Conservation (phyloP, 1,140 invertebrate species). For the Lutraria rhynchaena region DNA sequence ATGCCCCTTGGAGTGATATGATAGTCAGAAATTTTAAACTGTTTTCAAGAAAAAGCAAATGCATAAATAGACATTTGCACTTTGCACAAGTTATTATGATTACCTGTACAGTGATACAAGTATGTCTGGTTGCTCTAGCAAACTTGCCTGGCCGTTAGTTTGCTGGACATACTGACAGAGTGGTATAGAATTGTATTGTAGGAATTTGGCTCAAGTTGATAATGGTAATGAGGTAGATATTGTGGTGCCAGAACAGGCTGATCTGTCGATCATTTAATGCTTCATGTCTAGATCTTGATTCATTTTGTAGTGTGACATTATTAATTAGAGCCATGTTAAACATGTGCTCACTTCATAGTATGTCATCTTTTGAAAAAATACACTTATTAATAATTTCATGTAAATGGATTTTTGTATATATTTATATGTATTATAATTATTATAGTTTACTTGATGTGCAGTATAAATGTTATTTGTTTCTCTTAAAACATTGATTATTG, state of each 20-base stretch:
- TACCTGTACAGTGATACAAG: not conserved
- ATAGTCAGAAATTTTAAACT: too few relatives aligned
- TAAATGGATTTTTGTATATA: conserved; percentile 40
- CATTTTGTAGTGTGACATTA: not conserved
- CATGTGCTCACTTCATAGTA: conserved; percentile 16
- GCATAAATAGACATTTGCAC: too few relatives aligned
- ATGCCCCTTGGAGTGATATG: too few relatives aligned
- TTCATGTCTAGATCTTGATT: conserved; percentile 34
- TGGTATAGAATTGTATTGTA: too few relatives aligned
- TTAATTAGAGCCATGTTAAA: conserved; percentile 31
- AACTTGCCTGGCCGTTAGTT: too few relatives aligned
- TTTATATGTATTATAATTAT: conserved; percentile 23
- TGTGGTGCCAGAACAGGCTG: not conserved
- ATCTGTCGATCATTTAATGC: conserved; percentile 32
- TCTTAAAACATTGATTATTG: not conserved
- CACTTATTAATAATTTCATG: not conserved
- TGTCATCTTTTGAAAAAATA: conserved; percentile 27
- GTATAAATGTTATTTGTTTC: conserved; percentile 37
- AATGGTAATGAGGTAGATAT: too few relatives aligned
- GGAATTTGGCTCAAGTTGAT: too few relatives aligned
- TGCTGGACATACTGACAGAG: too few relatives aligned
- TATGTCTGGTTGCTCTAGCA: not conserved
- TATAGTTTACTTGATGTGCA: conserved; percentile 25
- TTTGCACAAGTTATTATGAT: not conserved
- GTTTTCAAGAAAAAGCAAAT: too few relatives aligned